These are phyloP conservation scores for Unio pictorum DNA, from an alignment of 2,888 invertebrate genomes.

Conservation along the genomic window DNA sequence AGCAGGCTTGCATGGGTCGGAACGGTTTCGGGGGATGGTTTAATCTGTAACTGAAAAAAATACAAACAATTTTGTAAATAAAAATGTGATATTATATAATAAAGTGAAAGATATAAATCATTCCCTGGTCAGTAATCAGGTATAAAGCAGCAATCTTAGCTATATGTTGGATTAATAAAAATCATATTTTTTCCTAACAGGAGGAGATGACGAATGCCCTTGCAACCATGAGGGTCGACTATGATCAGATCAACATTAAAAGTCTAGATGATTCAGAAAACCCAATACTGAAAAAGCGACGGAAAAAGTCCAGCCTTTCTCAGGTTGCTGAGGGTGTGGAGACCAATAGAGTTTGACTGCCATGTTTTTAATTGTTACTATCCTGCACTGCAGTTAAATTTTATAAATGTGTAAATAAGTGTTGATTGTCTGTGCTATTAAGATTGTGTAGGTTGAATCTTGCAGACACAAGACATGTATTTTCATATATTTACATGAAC, in stretches of 20 bases:
- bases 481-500: too few relatives aligned
- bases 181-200: conserved; percentile 55
- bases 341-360: conserved; percentile 11
- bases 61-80: too few relatives aligned
- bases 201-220: conserved; percentile 99
- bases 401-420: too few relatives aligned
- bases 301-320: conserved; percentile 42
- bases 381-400: too few relatives aligned
- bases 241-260: conserved; percentile 91
- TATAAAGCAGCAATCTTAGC: background rate
- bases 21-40: too few relatives aligned
- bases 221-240: conserved; percentile 98
- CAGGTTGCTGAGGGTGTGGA: conserved; percentile 31
- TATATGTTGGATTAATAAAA: background rate
- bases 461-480: too few relatives aligned
- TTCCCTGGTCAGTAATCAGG: background rate
- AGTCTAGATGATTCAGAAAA: conserved; percentile 92
- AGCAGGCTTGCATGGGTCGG: too few relatives aligned
- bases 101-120: background rate
- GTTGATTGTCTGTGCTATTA: too few relatives aligned
- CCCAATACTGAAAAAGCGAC: conserved; percentile 87
- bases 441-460: too few relatives aligned
- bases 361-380: too few relatives aligned
- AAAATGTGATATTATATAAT: too few relatives aligned
- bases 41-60: too few relatives aligned